Conservation (phyloP, 2,113 vertebrate genomes). For the Nansenia antarctica region DNA sequence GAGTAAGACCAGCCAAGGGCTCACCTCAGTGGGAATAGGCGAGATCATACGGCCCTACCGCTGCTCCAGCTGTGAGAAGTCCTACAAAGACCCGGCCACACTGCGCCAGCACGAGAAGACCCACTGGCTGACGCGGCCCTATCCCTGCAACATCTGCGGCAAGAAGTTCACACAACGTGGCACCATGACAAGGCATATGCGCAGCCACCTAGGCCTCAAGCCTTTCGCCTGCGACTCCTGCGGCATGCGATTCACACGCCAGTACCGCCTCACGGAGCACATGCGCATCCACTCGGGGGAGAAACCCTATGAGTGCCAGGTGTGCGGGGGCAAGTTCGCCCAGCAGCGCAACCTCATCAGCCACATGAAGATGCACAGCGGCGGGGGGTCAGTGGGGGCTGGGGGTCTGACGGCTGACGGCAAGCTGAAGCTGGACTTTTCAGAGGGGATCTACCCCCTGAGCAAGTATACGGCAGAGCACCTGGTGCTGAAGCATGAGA, state of each 20-base stretch:
- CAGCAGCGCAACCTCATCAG: constrained; percentile 99
- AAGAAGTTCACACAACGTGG: constrained; percentile 99
- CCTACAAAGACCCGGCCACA: constrained; percentile 98
- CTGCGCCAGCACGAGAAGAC: constrained; percentile 98
- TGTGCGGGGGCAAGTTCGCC: constrained; percentile 98
- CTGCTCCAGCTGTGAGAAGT: constrained; percentile 93
- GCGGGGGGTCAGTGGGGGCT: constrained; percentile 70
- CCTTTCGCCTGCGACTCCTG: constrained; percentile 97
- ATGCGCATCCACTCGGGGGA: constrained; percentile 99
- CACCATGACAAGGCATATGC: constrained; percentile 99
- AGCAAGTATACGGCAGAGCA: constrained; percentile 93
- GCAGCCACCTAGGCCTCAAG: constrained; percentile 97
- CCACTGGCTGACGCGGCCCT: constrained; percentile 97
- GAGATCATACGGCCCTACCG: constrained; percentile 94
- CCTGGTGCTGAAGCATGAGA: constrained; percentile 93
- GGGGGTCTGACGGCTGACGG: constrained; percentile 77
- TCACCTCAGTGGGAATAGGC: constrained; percentile 70
- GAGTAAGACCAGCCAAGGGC: constrained; percentile 76
- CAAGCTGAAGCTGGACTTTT: constrained; percentile 92
- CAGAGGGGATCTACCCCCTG: constrained; percentile 91
- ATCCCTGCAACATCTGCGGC: constrained; percentile 98
- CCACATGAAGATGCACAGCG: constrained; percentile 99
- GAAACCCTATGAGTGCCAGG: constrained; percentile 98
- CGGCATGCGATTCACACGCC: constrained; percentile 98
- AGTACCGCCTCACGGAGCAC: constrained; percentile 98